A percentile compares a stretch with the other conserved stretches of the same genome.
Evolutionary conservation across 2,113 vertebrate species (phyloP).

Genomic region (Amphilophus citrinellus): DNA sequence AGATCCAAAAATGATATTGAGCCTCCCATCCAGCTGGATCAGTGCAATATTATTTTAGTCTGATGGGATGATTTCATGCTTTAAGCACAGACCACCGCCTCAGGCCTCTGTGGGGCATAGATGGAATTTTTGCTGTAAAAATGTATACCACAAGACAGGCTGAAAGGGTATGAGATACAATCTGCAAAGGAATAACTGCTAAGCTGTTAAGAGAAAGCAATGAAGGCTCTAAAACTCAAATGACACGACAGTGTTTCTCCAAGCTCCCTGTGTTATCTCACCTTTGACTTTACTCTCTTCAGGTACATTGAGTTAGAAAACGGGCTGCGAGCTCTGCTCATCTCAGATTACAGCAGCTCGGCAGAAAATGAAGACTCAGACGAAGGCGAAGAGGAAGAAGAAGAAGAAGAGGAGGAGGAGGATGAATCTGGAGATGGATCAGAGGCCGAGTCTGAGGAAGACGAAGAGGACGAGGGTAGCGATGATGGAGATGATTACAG

Average conservation of each 20-base stretch:
- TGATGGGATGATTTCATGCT: constrained; percentile 67
- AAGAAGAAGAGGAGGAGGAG: constrained; percentile 77
- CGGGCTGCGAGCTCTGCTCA: constrained; percentile 90
- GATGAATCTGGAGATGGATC: constrained; percentile 85
- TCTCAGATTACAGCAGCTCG: constrained; percentile 88
- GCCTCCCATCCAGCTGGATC: constrained; percentile 44
- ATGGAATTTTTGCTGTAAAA: constrained; percentile 39
- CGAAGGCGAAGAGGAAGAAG: constrained; percentile 53
- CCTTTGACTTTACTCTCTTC: constrained; percentile 18
- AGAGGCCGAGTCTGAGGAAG: constrained; percentile 86
- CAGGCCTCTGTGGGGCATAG: constrained; percentile 38
- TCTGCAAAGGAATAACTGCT: constrained; percentile 25
- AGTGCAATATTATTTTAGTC: constrained; percentile 37
- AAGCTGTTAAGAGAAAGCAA: neutral
- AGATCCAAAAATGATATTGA: constrained; percentile 43
- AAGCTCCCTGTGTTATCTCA: neutral
- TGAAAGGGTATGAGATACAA: constrained; percentile 26
- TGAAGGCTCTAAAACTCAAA: neutral
- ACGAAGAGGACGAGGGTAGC: constrained; percentile 67
- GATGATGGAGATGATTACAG: constrained; percentile 54
- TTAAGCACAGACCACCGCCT: constrained; percentile 51
- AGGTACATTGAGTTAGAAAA: constrained; percentile 91
- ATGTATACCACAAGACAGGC: constrained; percentile 20
- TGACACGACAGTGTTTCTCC: neutral
- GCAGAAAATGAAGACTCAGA: constrained; percentile 44